A percentile compares a stretch with the other conserved stretches of the same genome.
Conservation (phyloP, 2,888 invertebrate genomes). For the Agonopterix alstromeriana region DNA sequence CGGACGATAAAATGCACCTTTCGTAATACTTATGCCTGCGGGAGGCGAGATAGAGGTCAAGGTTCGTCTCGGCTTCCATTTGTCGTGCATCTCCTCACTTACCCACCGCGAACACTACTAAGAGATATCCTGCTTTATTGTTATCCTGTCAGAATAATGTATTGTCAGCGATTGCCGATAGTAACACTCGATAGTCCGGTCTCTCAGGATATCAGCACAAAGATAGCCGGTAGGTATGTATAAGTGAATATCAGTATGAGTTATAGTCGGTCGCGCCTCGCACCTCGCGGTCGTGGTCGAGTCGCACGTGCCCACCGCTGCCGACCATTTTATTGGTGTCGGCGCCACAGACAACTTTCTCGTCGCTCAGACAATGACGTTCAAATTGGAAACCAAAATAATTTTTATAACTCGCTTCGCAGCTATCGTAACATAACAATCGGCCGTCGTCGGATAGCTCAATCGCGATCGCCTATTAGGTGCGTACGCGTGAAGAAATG, state of each 20-base stretch:
- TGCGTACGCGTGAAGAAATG: constrained; percentile 42
- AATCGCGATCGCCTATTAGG: constrained; percentile 50
- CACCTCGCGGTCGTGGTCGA: constrained; percentile 42
- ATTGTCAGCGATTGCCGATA: constrained; percentile 47
- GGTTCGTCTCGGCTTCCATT: constrained; percentile 53
- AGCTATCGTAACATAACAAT: constrained; percentile 34
- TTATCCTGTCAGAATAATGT: constrained; percentile 61
- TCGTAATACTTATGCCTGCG: constrained; percentile 24
- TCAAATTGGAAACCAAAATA: constrained; percentile 69
- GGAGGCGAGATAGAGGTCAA: constrained; percentile 14
- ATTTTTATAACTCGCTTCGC: constrained; percentile 57
- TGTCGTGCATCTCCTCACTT: constrained; percentile 36
- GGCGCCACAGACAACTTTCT: constrained; percentile 73
- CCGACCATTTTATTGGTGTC: constrained; percentile 66
- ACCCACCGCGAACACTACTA: constrained; percentile 36
- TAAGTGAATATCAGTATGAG: constrained; percentile 45
- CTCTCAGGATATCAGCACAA: constrained; percentile 41
- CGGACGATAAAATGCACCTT: constrained; percentile 29
- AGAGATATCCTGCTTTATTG: constrained; percentile 63
- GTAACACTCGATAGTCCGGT: constrained; percentile 31
- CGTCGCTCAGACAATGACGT: constrained; percentile 67
- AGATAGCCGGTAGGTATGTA: constrained; percentile 17
- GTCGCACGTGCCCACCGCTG: constrained; percentile 12
- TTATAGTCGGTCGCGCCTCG: constrained; percentile 31
- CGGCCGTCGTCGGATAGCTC: constrained; percentile 34